These are phyloP conservation scores for Remorina albescens DNA, from an alignment of 2,797 vertebrate species.

Conservation along the genomic window DNA sequence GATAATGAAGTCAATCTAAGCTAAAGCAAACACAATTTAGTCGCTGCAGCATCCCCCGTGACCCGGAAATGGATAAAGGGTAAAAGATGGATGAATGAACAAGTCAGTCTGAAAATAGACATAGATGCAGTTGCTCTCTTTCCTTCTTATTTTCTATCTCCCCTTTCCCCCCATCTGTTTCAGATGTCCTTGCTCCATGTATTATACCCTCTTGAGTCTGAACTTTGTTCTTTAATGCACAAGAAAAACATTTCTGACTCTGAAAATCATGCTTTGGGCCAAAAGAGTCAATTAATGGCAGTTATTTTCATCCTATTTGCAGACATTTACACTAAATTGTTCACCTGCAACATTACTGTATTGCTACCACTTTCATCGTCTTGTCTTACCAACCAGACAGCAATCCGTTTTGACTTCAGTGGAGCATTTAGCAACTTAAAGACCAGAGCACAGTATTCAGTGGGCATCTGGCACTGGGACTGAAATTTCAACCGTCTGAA, in stretches of 20 bases:
- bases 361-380: background rate
- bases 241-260: background rate
- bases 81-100: no score
- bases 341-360: background rate
- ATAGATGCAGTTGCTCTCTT: background rate
- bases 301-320: background rate
- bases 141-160: background rate
- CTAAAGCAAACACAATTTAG: slow-evolving; percentile 31
- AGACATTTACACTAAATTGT: background rate
- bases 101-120: slow-evolving; percentile 4
- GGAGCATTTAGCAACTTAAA: background rate
- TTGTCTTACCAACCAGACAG: background rate
- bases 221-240: slow-evolving; percentile 11
- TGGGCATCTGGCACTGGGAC: no score
- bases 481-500: no score
- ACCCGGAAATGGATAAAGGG: no score
- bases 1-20: slow-evolving; percentile 41
- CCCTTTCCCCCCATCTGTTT: background rate
- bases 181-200: background rate
- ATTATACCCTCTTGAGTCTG: background rate
- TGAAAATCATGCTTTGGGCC: background rate
- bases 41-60: no score
- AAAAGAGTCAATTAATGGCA: background rate
- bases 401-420: background rate
- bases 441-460: no score